Evolutionary conservation across 2,797 vertebrate genomes (phyloP), one percentile per base, ranked within the genome.

Genomic region (Phaenicophaeus curvirostris): DNA sequence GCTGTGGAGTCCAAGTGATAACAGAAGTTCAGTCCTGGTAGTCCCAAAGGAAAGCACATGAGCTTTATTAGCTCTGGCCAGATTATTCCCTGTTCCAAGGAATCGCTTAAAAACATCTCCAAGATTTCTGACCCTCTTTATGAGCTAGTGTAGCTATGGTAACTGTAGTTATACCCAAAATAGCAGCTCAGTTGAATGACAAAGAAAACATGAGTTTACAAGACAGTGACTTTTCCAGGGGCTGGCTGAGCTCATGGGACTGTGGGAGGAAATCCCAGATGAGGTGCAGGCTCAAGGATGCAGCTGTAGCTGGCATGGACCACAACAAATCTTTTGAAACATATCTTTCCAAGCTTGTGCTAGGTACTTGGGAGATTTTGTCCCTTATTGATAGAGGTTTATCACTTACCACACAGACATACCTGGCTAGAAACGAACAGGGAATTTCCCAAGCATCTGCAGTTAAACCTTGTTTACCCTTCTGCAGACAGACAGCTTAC

Each of bases 121-220:
- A 87, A 91, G 80, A 90, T 85, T 95, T 95, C 90, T 95, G 94
- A 97, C 90, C 91, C 85, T 96, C 55, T 94, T 96, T 95, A 89
- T 95, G 89, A 89, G 75, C 87, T 87, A 50, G 13, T 85, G 95
- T 96, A 94, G 57, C 87, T 77, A 96, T 96, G 91, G 96, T 41
- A 97, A 97, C 94, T 58, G 90, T 30, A 91, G 68, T 82, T 91
- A 82, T 55, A 89, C 93, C 75, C 94, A 86, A 95, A 96, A 96
- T 96, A 97, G 93, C 77, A 85, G 46, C 57, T 87, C 65, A 55
- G 80, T 87, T 77, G 80, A 83, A 90, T 77, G 85, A 95, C 93
- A 96, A 92, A 94, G 85, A 85, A 93, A 94, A 88, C 90, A 95
- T 37, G 87, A 93, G 88, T 96, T 94, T 96, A 96, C 67, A 94